Evolutionary conservation across 2,797 vertebrate genomes (phyloP).

Genomic region (Tiaroga cobitis): DNA sequence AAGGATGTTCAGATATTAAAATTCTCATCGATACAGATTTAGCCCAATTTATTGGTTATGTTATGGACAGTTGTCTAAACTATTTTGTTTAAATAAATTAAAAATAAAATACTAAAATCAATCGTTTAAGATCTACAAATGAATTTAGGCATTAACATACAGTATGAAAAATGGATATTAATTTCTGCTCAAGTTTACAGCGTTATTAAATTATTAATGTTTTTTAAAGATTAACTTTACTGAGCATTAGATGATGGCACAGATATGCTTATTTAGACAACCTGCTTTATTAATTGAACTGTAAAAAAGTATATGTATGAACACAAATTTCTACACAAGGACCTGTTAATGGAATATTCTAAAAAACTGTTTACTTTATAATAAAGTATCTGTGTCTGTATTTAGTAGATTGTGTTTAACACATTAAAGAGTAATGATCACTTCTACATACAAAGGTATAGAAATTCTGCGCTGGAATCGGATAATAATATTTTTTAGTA

Average conservation of each 20-base stretch:
- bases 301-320: not conserved
- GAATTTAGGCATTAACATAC: not conserved
- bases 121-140: not conserved
- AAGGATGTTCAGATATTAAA: not conserved
- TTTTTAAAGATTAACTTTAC: not conserved
- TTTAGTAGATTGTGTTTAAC: not conserved
- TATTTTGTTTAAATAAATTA: no score
- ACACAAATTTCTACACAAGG: not conserved
- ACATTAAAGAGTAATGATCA: not conserved
- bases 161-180: not conserved
- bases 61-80: no score
- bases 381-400: not conserved
- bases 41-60: not conserved
- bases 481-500: no score
- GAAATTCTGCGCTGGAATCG: no score
- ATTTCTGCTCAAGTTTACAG: not conserved
- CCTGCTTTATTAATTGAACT: not conserved
- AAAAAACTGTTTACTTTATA: not conserved
- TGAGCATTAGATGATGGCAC: not conserved
- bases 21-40: not conserved
- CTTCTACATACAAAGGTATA: not conserved
- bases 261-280: not conserved
- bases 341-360: not conserved
- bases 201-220: not conserved
- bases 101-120: not conserved